phyloP scores from a whole-genome alignment of 1,140 invertebrate genomes.

The Meloidogyne floridensis region DNA sequence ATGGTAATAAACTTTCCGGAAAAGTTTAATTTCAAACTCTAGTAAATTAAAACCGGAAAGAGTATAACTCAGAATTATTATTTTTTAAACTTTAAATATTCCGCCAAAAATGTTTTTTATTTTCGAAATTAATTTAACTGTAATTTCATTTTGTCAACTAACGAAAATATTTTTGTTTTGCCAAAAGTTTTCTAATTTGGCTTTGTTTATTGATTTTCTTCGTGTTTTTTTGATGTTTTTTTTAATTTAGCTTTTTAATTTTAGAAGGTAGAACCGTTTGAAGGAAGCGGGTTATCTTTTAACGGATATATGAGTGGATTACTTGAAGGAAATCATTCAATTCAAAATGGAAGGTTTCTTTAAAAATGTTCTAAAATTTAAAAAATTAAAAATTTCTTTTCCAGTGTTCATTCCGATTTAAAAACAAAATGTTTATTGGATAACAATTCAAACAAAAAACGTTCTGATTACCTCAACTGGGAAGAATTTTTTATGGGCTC shows the following conservation, averaged over 20 bases:
- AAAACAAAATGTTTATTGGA: neutral
- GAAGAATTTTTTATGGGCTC: conserved; percentile 90
- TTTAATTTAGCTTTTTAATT: neutral
- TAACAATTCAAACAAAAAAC: conserved; percentile 40
- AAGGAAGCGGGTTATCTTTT: neutral
- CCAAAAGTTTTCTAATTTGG: neutral
- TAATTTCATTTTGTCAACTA: neutral
- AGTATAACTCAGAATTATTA: no score
- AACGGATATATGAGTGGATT: neutral
- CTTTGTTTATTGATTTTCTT: neutral
- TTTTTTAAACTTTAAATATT: neutral
- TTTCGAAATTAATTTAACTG: neutral
- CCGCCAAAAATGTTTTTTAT: neutral
- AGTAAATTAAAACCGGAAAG: no score
- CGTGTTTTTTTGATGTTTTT: neutral
- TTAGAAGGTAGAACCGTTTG: neutral
- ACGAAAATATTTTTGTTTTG: neutral
- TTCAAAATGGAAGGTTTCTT: neutral
- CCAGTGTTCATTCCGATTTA: neutral
- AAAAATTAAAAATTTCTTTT: neutral
- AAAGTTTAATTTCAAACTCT: neutral
- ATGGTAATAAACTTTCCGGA: neutral
- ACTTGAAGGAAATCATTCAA: neutral
- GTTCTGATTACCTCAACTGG: conserved; percentile 75
- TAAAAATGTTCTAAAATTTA: neutral